Base-by-base conservation (phyloP, 1,140 invertebrate genomes). In the Brachionus koreanus region DNA sequence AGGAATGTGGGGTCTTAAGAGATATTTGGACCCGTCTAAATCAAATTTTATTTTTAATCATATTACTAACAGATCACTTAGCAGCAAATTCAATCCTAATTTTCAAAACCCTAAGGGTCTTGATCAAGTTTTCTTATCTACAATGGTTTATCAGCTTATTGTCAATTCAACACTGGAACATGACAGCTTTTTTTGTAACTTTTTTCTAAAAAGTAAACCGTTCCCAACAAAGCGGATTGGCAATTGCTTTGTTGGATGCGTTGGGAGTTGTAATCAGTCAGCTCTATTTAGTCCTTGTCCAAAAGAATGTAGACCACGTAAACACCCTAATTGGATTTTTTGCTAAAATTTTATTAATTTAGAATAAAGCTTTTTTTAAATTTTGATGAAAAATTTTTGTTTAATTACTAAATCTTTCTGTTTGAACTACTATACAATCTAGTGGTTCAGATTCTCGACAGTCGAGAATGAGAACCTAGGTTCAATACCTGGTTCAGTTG, bases 1-100 rank as follows among this genome's bases (percentile, higher is more conserved):
- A n/a, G 76, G 76, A 35, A 57, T 79, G 76, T 79, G 76, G 76
- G 76, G 76, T 23, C 7, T 79, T 4, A 57, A 61, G 37, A 79
- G 6, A n/a, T 7, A 16, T 16, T 33, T 35, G 19, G 25, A 79
- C 12, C 46, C 46, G 5, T 0, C 12, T 9, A 29, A n/a, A 42
- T 35, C 76, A 35, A 79, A 79, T 12, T 33, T 25, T 35, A 19
- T 79, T 23, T 79, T 43, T 25, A 42, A 63, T 29, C 37, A 19
- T 61, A 35, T 79, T 12, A 37, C 37, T 9, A 49, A 61, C 16
- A 57, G 19, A 39, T 25, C 1, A 13, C 3, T 61, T 0, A 61
- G 25, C 39, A 13, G n/a, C 23, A 37, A 42, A 37, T 79, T 61
- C 25, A 39, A 57, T 33, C 25, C 7, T n/a, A 35, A 61, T 33